Conservation (phyloP, 2,888 invertebrate species). For the Ophioninae sp. region DNA sequence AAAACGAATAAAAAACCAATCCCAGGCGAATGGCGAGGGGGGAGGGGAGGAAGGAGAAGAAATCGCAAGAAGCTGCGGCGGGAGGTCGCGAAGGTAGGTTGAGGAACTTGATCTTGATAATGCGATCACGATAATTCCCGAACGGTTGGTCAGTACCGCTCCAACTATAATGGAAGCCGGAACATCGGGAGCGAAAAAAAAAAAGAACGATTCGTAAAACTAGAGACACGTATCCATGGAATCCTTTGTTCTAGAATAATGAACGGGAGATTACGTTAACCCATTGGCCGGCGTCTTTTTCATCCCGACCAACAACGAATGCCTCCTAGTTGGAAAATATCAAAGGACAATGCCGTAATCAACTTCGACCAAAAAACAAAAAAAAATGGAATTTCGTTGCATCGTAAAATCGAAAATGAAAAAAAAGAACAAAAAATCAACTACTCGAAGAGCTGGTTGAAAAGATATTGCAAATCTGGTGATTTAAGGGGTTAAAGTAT, state of each 20-base stretch:
- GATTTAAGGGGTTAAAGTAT: too few relatives aligned
- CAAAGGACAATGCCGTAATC: not conserved
- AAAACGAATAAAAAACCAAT: slow-evolving; percentile 54
- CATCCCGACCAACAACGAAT: not conserved
- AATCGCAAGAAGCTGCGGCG: slow-evolving; percentile 7
- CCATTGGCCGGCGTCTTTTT: not conserved
- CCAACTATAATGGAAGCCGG: not conserved
- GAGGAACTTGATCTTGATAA: slow-evolving; percentile 75
- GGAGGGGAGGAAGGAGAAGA: slow-evolving; percentile 8
- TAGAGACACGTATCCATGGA: not conserved
- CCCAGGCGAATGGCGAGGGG: slow-evolving; percentile 28
- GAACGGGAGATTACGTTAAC: slow-evolving; percentile 25
- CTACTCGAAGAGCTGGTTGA: too few relatives aligned
- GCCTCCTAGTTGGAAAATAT: not conserved
- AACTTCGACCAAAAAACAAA: not conserved
- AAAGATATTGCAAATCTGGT: too few relatives aligned
- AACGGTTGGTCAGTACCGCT: not conserved
- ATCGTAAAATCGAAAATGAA: not conserved
- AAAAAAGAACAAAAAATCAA: not conserved
- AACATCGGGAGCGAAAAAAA: not conserved
- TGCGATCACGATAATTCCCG: slow-evolving; percentile 55
- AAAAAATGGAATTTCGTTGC: not conserved
- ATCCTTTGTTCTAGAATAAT: not conserved
- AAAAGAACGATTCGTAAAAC: not conserved
- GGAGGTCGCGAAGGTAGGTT: slow-evolving; percentile 36